A percentile compares a stretch with the other conserved stretches of the same genome.
Conservation (phyloP, 35 echinoderm and acorn worm species). For the Apostichopus californicus region DNA sequence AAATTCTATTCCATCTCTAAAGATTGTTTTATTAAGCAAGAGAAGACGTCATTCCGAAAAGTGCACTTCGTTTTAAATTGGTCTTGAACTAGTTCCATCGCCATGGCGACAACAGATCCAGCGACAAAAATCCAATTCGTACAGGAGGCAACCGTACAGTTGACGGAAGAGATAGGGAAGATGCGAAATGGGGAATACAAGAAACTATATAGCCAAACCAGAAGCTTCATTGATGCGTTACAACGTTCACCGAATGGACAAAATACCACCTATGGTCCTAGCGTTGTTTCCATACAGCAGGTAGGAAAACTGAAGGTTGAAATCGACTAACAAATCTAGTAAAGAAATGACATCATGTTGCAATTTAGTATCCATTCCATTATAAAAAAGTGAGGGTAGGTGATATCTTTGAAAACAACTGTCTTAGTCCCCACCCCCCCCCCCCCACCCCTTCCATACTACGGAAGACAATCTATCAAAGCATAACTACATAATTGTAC, state of each 20-base stretch:
- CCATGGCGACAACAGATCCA: slow-evolving; percentile 71
- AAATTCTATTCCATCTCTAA: background rate
- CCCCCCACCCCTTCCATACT: no score
- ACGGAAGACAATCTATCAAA: no score
- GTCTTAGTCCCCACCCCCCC: no score
- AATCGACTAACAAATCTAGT: no score
- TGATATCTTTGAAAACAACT: no score
- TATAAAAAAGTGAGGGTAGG: no score
- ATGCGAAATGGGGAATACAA: slow-evolving; percentile 68
- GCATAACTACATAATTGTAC: no score
- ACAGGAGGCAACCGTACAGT: slow-evolving; percentile 72
- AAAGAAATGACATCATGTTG: no score
- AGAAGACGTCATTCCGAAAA: slow-evolving; percentile 2
- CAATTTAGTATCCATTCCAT: no score
- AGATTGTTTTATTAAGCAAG: slow-evolving; percentile 7
- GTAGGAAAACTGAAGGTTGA: background rate
- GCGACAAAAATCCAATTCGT: slow-evolving; percentile 64
- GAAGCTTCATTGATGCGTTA: slow-evolving; percentile 93
- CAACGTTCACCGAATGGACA: slow-evolving; percentile 70
- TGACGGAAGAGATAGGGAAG: slow-evolving; percentile 67
- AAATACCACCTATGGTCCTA: slow-evolving; percentile 83
- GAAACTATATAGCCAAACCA: slow-evolving; percentile 83
- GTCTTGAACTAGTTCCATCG: background rate
- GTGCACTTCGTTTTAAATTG: background rate
- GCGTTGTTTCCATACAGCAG: slow-evolving; percentile 71